Evolutionary conservation across 2,797 vertebrate genomes (phyloP), one percentile per base, ranked within the genome.

Genomic region (Pyrocephalus nanus): DNA sequence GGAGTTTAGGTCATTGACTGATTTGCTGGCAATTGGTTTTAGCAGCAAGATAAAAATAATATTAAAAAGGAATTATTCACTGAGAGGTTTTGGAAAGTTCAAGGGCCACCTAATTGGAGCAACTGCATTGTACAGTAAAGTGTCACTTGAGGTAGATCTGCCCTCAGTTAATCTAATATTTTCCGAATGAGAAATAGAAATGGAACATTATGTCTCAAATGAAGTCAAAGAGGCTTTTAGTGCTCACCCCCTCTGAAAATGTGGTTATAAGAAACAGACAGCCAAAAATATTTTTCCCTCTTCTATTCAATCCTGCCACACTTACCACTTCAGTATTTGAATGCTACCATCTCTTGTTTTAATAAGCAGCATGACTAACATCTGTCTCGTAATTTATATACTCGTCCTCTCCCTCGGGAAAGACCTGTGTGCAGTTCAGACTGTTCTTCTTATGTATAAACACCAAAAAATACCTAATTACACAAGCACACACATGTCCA

Each of bases 291-390:
- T 26, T 53, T 75, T 77, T 72, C 30, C 45, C 27, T 48, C 71
- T 81, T 76, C 50, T 54, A 2, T 29, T 82, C 53, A 32, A 36
- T 36, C 40, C 40, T 80, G 36, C 70, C 74, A 54, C 40, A 43
- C 20, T 74, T 82, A 72, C 42, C 19, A 11, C 64, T 74, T 64
- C 69, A 83, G 38, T 20, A 43, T 58, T 42, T 65, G 69, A 89
- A 29, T 0, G 1, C 32, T 72, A 36, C 71, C 19, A 26, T 45
- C 51, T 48, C 0, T 1, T 51, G 78, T 38, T 57, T 86, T 82
- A 85, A 93, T 71, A 71, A 86, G 50, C 80, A 92, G 36, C 42
- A 16, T 91, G 84, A 93, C 53, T 87, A 92, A 89, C 78, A n/a
- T 65, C 65, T 94, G 81, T 51, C 77, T 80, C 84, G 17, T n/a